Evolutionary conservation across 92 coral and sea anemone genomes (phyloP), one percentile per base, ranked within the genome.

Genomic region (Heliopora coerulea): DNA sequence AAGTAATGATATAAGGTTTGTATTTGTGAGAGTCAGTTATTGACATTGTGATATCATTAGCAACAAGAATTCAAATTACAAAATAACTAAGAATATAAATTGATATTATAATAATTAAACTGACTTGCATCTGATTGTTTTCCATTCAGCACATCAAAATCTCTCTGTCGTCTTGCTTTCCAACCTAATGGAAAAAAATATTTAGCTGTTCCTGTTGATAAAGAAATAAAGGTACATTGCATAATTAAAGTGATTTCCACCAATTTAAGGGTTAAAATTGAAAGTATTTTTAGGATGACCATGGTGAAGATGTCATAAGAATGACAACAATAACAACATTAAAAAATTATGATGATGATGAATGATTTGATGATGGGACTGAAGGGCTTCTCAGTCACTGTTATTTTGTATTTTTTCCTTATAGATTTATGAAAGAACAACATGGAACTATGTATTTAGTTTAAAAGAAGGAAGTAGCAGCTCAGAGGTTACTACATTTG

Each of bases 171-270:
- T 31, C 81, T 92, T 65, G 88, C 89, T 44, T 92, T 96, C 89
- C 97, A 92, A 44, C 92, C 96, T 32, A 83, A 42, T 83, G 97
- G 97, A 68, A 89, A 89, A 78, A 96, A 91, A 91, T 91, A 74
- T 75, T 28, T 91, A 25, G 97, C 97, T 59, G 85, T 91, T 63
- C 97, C 97, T 25, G 96, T 91, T 67, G 91, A 87, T 21, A 60
- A 85, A 62, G 85, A 77, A 25, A 61, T 91, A 24, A 88, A 84
- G 88, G 97, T 91, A 64, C 33, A 59, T 74, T 62, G 17, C 13
- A 32, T 15, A 9, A 14, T 42, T 61, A 25, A n/a, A 31, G 23
- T 63, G 4, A 3, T 61, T 11, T 28, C 32, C 11, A 52, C 27
- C 59, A 3, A 54, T 12, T 12, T 27, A 54, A 27, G n/a, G n/a